These are phyloP conservation scores for Schlechtendalia chinensis DNA, from an alignment of 1,140 invertebrate genomes.

Conservation along the genomic window DNA sequence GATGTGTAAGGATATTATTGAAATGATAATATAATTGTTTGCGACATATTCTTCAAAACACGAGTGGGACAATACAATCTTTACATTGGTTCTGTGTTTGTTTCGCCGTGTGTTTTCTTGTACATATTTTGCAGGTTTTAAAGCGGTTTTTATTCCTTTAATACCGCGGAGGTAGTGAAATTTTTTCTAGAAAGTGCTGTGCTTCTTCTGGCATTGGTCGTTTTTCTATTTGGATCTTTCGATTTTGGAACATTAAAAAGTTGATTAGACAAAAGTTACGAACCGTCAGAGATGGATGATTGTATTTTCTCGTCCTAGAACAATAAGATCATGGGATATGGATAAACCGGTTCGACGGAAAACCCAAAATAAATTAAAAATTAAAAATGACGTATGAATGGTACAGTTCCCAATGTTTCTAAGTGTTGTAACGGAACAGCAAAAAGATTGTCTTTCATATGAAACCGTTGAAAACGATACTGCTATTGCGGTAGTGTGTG, in stretches of 20 bases:
- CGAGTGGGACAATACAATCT: too few species aligned
- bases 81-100: too few species aligned
- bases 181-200: conserved; percentile 2
- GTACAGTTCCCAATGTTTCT: background rate
- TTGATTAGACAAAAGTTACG: too few species aligned
- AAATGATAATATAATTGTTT: too few species aligned
- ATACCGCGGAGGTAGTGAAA: background rate
- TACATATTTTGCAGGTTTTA: background rate
- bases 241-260: background rate
- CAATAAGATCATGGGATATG: too few species aligned
- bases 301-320: too few species aligned
- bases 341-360: too few species aligned
- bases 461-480: background rate
- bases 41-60: too few species aligned
- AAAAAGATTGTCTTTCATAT: background rate
- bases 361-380: too few species aligned
- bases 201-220: background rate
- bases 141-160: background rate
- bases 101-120: background rate
- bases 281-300: too few species aligned
- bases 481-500: background rate
- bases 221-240: background rate
- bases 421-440: background rate
- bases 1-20: too few species aligned
- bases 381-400: too few species aligned